These are phyloP conservation scores for Aradus depressus DNA, from an alignment of 2,888 invertebrate species.

Conservation along the genomic window DNA sequence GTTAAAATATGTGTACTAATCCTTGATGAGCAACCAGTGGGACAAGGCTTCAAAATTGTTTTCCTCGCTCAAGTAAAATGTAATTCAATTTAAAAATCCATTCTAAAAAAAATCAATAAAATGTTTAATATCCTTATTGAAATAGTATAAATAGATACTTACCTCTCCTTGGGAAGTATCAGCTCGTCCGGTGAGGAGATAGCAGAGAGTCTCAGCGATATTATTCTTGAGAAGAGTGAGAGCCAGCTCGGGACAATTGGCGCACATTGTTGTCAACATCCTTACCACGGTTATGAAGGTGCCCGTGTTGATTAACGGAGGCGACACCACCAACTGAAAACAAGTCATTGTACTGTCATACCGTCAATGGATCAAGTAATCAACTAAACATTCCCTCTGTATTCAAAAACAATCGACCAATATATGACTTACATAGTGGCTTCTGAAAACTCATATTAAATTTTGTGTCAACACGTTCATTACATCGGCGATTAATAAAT, in stretches of 20 bases:
- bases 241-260: constrained; percentile 87
- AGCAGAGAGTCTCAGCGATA: constrained; percentile 89
- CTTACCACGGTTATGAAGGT: constrained; percentile 94
- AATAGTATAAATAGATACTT: not conserved
- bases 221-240: constrained; percentile 85
- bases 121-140: not conserved
- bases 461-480: no score
- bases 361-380: no score
- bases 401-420: no score
- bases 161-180: constrained; percentile 43
- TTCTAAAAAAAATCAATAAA: not conserved
- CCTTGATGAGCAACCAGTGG: no score
- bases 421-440: no score
- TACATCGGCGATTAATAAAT: no score
- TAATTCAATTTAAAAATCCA: not conserved
- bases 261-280: constrained; percentile 93
- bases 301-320: constrained; percentile 86
- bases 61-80: no score
- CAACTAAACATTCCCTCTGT: no score
- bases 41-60: no score
- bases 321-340: constrained; percentile 74
- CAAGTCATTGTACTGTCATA: no score
- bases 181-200: constrained; percentile 80
- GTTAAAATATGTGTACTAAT: no score
- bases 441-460: no score